Conservation (phyloP, 1,140 invertebrate species). For the Drosophila murphyi region DNA sequence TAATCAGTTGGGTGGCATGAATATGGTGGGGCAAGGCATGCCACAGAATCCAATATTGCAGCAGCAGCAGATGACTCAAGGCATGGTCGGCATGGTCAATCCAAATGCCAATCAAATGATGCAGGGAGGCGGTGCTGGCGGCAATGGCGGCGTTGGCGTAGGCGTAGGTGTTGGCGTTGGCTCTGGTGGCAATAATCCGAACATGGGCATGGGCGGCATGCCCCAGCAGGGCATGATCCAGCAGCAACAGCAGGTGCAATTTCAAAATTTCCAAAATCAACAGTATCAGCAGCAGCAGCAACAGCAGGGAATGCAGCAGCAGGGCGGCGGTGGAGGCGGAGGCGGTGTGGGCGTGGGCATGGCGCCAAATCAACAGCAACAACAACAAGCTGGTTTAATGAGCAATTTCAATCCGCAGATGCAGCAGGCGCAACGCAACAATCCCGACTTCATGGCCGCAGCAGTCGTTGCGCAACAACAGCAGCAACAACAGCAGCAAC, state of each 20-base stretch:
- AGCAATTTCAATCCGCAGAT: conserved; percentile 83
- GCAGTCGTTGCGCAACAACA: conserved; percentile 58
- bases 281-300: conserved; percentile 72
- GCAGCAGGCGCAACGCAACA: conserved; percentile 82
- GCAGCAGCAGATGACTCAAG: conserved; percentile 85
- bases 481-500: conserved; percentile 84
- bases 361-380: conserved; percentile 66
- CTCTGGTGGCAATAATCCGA: conserved; percentile 53
- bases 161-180: conserved; percentile 55
- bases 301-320: conserved; percentile 71
- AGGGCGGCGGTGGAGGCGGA: conserved; percentile 53
- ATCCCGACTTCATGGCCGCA: conserved; percentile 84
- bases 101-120: conserved; percentile 83
- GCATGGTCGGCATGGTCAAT: conserved; percentile 85
- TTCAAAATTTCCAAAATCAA: conserved; percentile 80
- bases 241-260: conserved; percentile 74
- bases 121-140: conserved; percentile 50
- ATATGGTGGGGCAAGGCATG: conserved; percentile 85
- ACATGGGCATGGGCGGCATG: conserved; percentile 69
- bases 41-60: conserved; percentile 85
- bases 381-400: conserved; percentile 84
- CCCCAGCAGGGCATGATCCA: conserved; percentile 76
- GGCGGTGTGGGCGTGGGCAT: conserved; percentile 80
- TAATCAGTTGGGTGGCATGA: conserved; percentile 85
- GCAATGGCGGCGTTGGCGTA: conserved; percentile 61